Base-by-base conservation (phyloP, 2,113 vertebrate genomes). In the Apteryx mantelli region DNA sequence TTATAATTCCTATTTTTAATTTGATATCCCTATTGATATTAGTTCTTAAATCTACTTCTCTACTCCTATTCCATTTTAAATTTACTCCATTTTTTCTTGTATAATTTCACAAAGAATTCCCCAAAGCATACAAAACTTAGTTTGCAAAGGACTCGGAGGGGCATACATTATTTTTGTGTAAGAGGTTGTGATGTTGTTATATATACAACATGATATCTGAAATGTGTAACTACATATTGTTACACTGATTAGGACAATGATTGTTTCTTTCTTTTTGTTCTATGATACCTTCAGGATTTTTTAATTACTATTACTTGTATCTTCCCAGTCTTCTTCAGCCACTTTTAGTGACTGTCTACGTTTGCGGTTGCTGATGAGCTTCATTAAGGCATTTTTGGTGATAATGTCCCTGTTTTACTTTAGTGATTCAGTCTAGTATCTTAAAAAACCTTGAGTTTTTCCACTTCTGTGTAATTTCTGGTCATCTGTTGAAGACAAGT, bases 361-460 rank as follows among this genome's bases (percentile, higher is more conserved):
- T 87, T 96, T 93, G 71, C 58, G 82, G 74, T 69, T 96, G 77
- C 91, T 96, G 85, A 93, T 97, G 89, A 97, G 81, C 82, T 96
- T 98, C 97, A 95, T 96, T 96, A 97, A 93, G 84, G 86, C 17
- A 21, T 53, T 86, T 86, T 86, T 94, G 73, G 65, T 93, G 86
- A 76, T 82, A 64, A 26, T 46, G 9, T 52, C 60, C 18, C 68
- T 2, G 8, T 94, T 96, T 82, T 85, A 55, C 36, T 88, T 95
- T 69, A 81, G 84, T 60, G 46, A 86, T 46, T 93, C 26, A 75
- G 13, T 55, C 15, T 61, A 50, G 58, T 95, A 64, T 84, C 96
- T 93, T 80, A 50, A 93, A 97, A 94, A 91, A 50, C 34, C 76
- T 65, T 83, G 66, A 86, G 7, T 88, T 92, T 96, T 92, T 89